Evolutionary conservation across 2,113 vertebrate genomes (phyloP), one percentile per base, ranked within the genome.

Genomic region (Morone saxatilis): DNA sequence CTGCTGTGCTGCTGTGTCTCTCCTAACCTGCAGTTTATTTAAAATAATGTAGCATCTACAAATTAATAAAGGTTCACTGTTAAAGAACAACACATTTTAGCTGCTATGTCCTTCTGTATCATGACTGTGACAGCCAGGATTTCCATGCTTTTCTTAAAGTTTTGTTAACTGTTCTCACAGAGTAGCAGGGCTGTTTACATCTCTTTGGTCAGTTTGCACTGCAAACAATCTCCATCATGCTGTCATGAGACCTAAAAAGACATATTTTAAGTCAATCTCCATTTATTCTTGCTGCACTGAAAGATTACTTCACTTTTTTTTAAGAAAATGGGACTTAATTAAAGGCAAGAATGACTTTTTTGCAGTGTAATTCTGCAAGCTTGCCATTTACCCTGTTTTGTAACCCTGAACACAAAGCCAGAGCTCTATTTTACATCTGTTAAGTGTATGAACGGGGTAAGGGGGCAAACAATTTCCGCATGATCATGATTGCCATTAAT

Each of bases 401-500:
- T 19, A 62, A 61, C 71, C 38, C 59, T 1, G 41, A 70, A 73
- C 71, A 82, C 40, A 78, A 36, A 68, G 50, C 69, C 41, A 67
- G 57, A 61, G 67, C 54, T 56, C 50, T 63, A 38, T 36, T 84
- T 51, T 88, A 77, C 76, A 87, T 80, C 76, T 81, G 69, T 77
- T 84, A 75, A 70, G 80, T 61, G 75, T 56, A 66, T 48, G 70
- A 87, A 72, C 14, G 50, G 63, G 48, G 69, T 62, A 76, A 63
- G 61, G 72, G 66, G 78, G 80, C 78, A 78, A 88, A 91, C 86
- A 31, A 83, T 89, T 92, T 83, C 89, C 80, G 20, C 60, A 56
- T 57, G 63, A 88, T 89, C 85, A 81, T 81, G 77, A 91, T 88
- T 68, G 72, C 75, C 84, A 92, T 93, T 88, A 93, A 90, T 94